These are phyloP conservation scores for Pristionchus arcanus DNA, from an alignment of 2,888 invertebrate species.

Conservation along the genomic window DNA sequence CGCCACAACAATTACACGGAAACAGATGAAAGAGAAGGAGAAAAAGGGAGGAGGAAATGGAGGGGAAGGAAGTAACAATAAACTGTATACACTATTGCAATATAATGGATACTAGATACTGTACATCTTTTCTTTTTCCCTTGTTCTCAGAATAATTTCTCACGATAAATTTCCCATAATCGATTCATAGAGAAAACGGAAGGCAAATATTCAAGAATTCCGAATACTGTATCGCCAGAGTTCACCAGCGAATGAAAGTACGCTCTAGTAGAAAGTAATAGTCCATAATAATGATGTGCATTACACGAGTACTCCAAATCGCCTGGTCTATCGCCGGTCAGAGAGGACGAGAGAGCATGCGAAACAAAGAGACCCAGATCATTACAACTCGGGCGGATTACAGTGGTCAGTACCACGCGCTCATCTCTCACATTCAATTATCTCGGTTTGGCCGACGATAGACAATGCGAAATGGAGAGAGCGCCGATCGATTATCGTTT, in stretches of 20 bases:
- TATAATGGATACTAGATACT: slow-evolving; percentile 6
- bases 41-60: not conserved
- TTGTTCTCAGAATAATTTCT: not conserved
- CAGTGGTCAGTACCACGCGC: slow-evolving; percentile 30
- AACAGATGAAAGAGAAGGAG: not conserved
- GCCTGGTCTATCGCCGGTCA: not conserved
- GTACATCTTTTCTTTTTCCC: not conserved
- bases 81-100: not conserved
- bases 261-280: not conserved
- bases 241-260: not conserved
- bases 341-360: not conserved
- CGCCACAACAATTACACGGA: slow-evolving; percentile 38
- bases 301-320: not conserved
- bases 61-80: not conserved
- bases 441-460: not conserved
- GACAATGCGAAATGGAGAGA: not conserved
- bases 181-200: no score
- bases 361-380: not conserved
- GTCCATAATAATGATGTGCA: not conserved
- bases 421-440: not conserved
- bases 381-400: not conserved
- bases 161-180: no score
- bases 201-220: not conserved
- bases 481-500: not conserved
- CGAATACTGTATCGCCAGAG: not conserved